Conservation (phyloP, 2,113 vertebrate species). For the Apeltes quadracus region DNA sequence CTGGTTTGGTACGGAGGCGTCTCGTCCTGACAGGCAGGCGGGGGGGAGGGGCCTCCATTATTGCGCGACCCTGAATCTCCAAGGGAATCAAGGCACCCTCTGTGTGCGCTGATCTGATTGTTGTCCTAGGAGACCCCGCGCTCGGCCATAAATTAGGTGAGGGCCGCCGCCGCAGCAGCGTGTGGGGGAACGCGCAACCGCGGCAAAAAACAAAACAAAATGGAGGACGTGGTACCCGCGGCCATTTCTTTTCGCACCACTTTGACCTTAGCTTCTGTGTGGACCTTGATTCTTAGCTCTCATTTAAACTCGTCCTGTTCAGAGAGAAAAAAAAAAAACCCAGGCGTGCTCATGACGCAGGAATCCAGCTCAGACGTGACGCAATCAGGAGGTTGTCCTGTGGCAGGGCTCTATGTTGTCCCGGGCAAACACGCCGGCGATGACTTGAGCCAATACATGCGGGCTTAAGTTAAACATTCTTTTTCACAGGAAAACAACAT, state of each 20-base stretch:
- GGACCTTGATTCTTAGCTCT: conserved; percentile 39
- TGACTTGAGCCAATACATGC: conserved; percentile 77
- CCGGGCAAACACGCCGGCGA: conserved; percentile 75
- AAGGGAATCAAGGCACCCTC: too few species aligned
- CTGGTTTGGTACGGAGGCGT: conserved; percentile 59
- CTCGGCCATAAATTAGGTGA: conserved; percentile 81
- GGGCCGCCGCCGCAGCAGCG: conserved; percentile 63
- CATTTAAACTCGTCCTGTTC: conserved; percentile 27
- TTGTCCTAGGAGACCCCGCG: conserved; percentile 82
- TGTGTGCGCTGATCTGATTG: conserved; percentile 84
- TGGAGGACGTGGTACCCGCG: conserved; percentile 62
- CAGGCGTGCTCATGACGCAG: conserved; percentile 48
- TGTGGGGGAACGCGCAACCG: conserved; percentile 70
- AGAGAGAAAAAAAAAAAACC: conserved; percentile 36
- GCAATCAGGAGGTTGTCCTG: conserved; percentile 58
- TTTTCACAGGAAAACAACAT: conserved; percentile 78
- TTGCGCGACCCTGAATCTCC: conserved; percentile 68
- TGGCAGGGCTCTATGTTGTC: conserved; percentile 71
- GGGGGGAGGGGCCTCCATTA: conserved; percentile 74
- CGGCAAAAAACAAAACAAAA: conserved; percentile 68
- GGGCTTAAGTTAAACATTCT: conserved; percentile 78
- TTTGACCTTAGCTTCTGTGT: neutral
- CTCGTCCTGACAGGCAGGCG: conserved; percentile 72
- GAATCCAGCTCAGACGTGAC: conserved; percentile 60
- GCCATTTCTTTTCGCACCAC: conserved; percentile 19